These are phyloP conservation scores for Radopholus similis DNA, from an alignment of 1,140 invertebrate species.

Conservation along the genomic window DNA sequence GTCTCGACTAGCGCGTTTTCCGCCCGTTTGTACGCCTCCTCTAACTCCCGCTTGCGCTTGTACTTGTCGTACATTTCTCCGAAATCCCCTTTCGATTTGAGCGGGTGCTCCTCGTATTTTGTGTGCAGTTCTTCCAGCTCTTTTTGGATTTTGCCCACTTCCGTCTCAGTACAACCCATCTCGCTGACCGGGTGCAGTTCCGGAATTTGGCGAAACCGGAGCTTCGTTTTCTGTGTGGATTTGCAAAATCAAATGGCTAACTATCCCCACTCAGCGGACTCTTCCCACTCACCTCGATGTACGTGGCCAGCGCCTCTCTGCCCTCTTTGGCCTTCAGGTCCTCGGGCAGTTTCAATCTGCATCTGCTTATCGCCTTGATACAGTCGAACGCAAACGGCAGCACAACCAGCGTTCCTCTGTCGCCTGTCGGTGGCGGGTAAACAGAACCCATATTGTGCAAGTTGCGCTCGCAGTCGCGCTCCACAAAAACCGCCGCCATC, in stretches of 20 bases:
- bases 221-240: slow-evolving; percentile 56
- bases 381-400: slow-evolving; percentile 78
- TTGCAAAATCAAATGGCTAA: slow-evolving; percentile 8
- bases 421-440: slow-evolving; percentile 18
- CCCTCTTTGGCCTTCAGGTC: slow-evolving; percentile 80
- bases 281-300: slow-evolving; percentile 72
- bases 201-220: slow-evolving; percentile 80
- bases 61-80: slow-evolving; percentile 72
- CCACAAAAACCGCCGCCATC: slow-evolving; percentile 16
- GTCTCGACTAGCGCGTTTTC: slow-evolving; percentile 88
- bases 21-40: slow-evolving; percentile 69
- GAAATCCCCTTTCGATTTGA: slow-evolving; percentile 68
- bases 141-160: slow-evolving; percentile 71
- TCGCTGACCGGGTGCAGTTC: slow-evolving; percentile 86
- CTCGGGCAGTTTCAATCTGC: slow-evolving; percentile 82
- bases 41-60: slow-evolving; percentile 67
- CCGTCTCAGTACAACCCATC: slow-evolving; percentile 84
- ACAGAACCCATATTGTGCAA: slow-evolving; percentile 27
- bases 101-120: slow-evolving; percentile 74
- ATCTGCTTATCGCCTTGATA: slow-evolving; percentile 78
- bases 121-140: slow-evolving; percentile 77
- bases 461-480: slow-evolving; percentile 12
- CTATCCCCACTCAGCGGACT: background rate
- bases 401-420: slow-evolving; percentile 62
- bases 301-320: slow-evolving; percentile 77